phyloP scores from a whole-genome alignment of 2,888 invertebrate species.

The Chymomyza amoena region DNA sequence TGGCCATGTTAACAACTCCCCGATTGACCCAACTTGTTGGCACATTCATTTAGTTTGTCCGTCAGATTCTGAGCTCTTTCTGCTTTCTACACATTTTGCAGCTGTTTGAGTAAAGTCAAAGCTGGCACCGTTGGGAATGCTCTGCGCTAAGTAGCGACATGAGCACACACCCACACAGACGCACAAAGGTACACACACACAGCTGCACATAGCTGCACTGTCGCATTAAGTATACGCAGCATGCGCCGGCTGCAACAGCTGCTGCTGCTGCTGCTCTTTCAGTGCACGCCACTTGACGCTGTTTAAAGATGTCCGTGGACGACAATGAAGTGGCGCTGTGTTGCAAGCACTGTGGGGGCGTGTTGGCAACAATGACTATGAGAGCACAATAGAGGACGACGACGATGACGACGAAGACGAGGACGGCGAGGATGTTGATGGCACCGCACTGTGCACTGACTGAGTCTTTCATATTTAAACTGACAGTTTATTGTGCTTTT shows the following conservation, averaged over 20 bases:
- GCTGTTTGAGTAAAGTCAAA: slow-evolving; percentile 2
- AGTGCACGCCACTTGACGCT: slow-evolving; percentile 34
- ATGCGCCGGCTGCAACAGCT: slow-evolving; percentile 26
- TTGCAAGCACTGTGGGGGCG: slow-evolving; percentile 4
- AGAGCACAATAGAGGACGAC: neutral
- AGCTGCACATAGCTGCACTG: neutral
- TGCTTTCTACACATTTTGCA: neutral
- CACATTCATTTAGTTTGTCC: neutral
- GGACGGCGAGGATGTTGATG: neutral
- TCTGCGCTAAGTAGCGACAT: slow-evolving; percentile 52
- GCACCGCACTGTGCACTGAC: neutral
- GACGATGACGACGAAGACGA: neutral
- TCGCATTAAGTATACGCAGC: slow-evolving; percentile 50
- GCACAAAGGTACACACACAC: neutral
- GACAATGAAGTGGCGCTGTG: slow-evolving; percentile 41
- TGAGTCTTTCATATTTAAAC: slow-evolving; percentile 68
- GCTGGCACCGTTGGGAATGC: slow-evolving; percentile 30
- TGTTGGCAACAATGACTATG: neutral
- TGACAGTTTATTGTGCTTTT: slow-evolving; percentile 72
- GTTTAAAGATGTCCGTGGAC: slow-evolving; percentile 45
- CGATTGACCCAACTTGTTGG: neutral
- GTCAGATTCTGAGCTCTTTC: neutral
- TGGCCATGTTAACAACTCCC: neutral
- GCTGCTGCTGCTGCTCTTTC: slow-evolving; percentile 45
- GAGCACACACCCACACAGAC: slow-evolving; percentile 15